Evolutionary conservation across 2,113 vertebrate genomes (phyloP), one percentile per base, ranked within the genome.

Genomic region (Sorex araneus): DNA sequence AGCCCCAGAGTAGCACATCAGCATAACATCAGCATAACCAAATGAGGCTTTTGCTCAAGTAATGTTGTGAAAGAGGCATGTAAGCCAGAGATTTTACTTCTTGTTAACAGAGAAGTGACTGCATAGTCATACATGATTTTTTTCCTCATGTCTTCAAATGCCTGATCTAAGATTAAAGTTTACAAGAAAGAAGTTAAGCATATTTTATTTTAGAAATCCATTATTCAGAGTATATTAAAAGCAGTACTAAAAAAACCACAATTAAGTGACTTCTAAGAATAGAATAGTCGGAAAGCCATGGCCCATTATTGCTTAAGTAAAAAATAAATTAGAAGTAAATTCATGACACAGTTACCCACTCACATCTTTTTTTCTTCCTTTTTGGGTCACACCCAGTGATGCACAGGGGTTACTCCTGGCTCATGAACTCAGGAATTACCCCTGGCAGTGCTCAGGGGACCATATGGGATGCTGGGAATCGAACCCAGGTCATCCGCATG

Each of bases 21-120:
- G n/a, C n/a, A n/a, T n/a, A n/a, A 3, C 85, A 88, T 60, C 36
- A 83, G 32, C 87, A 92, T 74, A 47, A 96, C 23, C 50, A 70
- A 34, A 18, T 21, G 8, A 16, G 57, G 25, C 25, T 11, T 36
- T 78, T 89, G 57, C 47, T 87, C 81, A 87, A 73, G 74, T 25
- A 45, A 47, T 8, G 0, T 13, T 57, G 15, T 90, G 87, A 25
- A 60, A 13, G 96, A 84, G 23, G 69, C 2, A 28, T 10, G 27
- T 30, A 95, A 47, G 40, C 47, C 75, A 83, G 0, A 34, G n/a
- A n/a, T 16, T 93, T 66, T 84, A 47, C 6, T 54, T 81, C 69
- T 66, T 66, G 23, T 64, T 66, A 85, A 34, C 34, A 69, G 12
- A 67, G 1, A 81, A 90, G 54, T 28, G 30, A 60, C 64, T 54